These are phyloP conservation scores for Lydus trimaculatus DNA, from an alignment of 2,888 invertebrate species.

Conservation along the genomic window DNA sequence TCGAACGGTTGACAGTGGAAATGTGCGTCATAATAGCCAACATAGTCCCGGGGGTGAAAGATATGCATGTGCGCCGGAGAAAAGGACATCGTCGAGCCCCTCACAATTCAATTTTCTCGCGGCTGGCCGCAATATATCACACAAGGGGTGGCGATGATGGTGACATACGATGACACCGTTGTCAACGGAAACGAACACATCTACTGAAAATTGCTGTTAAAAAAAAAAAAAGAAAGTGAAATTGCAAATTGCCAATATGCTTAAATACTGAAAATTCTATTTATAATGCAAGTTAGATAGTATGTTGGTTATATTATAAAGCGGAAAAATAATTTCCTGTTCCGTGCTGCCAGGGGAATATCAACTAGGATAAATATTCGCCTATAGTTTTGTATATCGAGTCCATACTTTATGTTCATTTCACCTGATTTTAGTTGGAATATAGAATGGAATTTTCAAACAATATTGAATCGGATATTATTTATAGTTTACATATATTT, in stretches of 20 bases:
- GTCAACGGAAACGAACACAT: neutral
- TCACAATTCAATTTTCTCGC: slow-evolving; percentile 49
- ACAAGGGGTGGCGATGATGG: slow-evolving; percentile 33
- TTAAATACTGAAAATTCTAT: slow-evolving; percentile 36
- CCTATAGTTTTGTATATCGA: slow-evolving; percentile 45
- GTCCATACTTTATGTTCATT: slow-evolving; percentile 16
- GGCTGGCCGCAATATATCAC: slow-evolving; percentile 47
- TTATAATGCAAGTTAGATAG: slow-evolving; percentile 49
- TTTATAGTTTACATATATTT: neutral
- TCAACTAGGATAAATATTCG: slow-evolving; percentile 52
- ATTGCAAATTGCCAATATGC: neutral
- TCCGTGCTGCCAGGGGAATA: slow-evolving; percentile 48
- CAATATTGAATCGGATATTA: neutral
- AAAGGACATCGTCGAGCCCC: slow-evolving; percentile 44
- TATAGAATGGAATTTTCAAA: slow-evolving; percentile 4
- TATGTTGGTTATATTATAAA: slow-evolving; percentile 50
- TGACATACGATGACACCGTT: neutral
- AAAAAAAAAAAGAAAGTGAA: neutral
- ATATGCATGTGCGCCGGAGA: slow-evolving; percentile 41
- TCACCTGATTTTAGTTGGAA: slow-evolving; percentile 19
- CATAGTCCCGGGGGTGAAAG: slow-evolving; percentile 43
- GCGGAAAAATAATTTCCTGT: slow-evolving; percentile 55
- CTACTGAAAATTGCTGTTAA: no score
- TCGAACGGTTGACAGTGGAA: slow-evolving; percentile 41
- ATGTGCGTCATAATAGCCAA: slow-evolving; percentile 48